Percentiles rank a stretch among this genome's conserved stretches.
Evolutionary conservation across 2,113 vertebrate species (phyloP).

Genomic region (Murina feae): DNA sequence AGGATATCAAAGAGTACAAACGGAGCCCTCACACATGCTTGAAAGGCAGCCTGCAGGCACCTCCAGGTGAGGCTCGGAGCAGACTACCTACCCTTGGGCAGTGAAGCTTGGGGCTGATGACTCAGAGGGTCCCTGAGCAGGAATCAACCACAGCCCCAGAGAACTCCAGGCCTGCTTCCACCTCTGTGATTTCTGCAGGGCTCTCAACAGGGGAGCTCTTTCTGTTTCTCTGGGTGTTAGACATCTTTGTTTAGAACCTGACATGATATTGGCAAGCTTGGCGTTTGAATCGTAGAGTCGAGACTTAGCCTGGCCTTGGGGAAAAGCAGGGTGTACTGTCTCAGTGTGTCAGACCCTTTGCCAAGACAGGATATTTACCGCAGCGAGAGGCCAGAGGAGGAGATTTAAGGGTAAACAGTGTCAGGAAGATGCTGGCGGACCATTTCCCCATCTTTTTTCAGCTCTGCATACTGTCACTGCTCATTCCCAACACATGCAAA

Average conservation of each 20-base stretch:
- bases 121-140: not conserved
- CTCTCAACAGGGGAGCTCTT: not conserved
- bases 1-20: not conserved
- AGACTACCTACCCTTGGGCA: accelerated
- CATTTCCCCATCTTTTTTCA: not conserved
- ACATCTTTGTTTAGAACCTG: not conserved
- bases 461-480: not conserved
- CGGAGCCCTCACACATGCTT: not conserved
- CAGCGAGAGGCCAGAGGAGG: accelerated
- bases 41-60: not conserved
- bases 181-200: not conserved
- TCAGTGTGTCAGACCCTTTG: not conserved
- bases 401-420: not conserved
- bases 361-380: not conserved
- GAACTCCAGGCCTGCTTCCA: not conserved
- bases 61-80: not conserved
- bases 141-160: not conserved
- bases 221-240: not conserved
- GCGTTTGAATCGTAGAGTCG: not conserved
- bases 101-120: no score
- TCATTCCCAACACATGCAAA: not conserved
- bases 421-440: not conserved
- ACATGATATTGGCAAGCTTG: not conserved
- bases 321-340: accelerated
- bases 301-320: not conserved